Conservation (phyloP, 2,113 vertebrate genomes). For the Neotoma lepida region DNA sequence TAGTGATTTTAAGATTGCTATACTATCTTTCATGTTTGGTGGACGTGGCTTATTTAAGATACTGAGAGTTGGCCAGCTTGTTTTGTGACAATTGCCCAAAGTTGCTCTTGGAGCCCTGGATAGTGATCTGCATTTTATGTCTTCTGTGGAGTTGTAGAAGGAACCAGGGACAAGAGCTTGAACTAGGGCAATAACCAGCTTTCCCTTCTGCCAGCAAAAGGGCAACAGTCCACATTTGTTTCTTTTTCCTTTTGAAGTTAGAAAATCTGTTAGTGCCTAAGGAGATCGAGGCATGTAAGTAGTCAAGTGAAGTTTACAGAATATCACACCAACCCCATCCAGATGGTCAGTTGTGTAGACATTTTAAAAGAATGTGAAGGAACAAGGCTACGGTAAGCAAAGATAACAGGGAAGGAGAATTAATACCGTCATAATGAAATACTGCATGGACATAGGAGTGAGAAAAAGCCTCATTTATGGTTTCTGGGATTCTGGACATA, state of each 20-base stretch:
- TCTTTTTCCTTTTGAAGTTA: background rate
- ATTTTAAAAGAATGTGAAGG: background rate
- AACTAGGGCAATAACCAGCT: too few species aligned
- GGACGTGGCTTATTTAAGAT: background rate
- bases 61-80: background rate
- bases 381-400: background rate
- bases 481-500: background rate
- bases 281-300: background rate
- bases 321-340: constrained; percentile 49
- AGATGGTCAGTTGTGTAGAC: constrained; percentile 17
- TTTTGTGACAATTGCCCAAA: constrained; percentile 26
- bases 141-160: background rate
- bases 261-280: constrained; percentile 36
- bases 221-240: background rate
- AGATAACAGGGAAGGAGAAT: background rate
- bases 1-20: background rate
- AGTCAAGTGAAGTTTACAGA: constrained; percentile 10
- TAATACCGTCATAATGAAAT: background rate
- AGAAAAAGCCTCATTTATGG: background rate
- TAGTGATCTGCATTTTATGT: background rate
- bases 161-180: background rate
- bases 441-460: background rate
- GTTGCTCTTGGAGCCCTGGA: background rate
- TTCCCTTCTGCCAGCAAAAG: background rate
- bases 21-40: background rate